Evolutionary conservation across 2,797 vertebrate genomes (phyloP).

Genomic region (Coregonus sp.): DNA sequence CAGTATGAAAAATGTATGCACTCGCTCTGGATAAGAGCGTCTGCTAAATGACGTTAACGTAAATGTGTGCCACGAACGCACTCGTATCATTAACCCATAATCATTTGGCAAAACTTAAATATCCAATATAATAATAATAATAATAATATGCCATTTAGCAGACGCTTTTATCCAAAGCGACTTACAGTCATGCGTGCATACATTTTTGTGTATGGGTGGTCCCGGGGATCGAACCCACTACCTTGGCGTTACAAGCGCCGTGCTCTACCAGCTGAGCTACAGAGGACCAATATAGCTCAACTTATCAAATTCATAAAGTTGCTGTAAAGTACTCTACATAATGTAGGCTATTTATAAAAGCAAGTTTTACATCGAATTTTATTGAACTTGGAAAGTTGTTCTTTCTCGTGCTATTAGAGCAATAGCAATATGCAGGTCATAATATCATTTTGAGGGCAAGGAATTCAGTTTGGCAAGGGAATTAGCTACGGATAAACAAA

Average conservation of each 20-base stretch:
- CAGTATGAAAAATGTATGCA: too few relatives aligned
- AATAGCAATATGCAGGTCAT: slow-evolving; percentile 11
- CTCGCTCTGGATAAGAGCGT: too few relatives aligned
- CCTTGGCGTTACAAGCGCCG: too few relatives aligned
- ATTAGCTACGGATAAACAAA: slow-evolving; percentile 31
- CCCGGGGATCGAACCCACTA: too few relatives aligned
- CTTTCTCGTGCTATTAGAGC: slow-evolving; percentile 29
- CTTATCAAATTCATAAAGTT: background rate
- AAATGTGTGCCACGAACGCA: too few relatives aligned
- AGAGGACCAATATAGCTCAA: background rate
- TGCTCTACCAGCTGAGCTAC: too few relatives aligned
- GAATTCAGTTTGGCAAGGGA: slow-evolving; percentile 35
- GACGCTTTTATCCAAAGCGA: too few relatives aligned
- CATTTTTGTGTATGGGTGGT: too few relatives aligned
- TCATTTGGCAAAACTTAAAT: background rate
- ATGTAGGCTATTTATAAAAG: background rate
- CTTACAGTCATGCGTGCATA: too few relatives aligned
- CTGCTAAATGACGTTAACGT: too few relatives aligned
- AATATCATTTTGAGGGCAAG: slow-evolving; percentile 17
- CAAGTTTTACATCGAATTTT: background rate
- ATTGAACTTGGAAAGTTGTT: slow-evolving; percentile 5
- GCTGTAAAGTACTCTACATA: background rate
- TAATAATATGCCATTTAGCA: too few relatives aligned
- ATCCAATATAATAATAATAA: background rate
- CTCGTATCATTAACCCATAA: background rate